These are phyloP conservation scores for Sylvietta virens DNA, from an alignment of 2,113 vertebrate genomes.

Conservation along the genomic window DNA sequence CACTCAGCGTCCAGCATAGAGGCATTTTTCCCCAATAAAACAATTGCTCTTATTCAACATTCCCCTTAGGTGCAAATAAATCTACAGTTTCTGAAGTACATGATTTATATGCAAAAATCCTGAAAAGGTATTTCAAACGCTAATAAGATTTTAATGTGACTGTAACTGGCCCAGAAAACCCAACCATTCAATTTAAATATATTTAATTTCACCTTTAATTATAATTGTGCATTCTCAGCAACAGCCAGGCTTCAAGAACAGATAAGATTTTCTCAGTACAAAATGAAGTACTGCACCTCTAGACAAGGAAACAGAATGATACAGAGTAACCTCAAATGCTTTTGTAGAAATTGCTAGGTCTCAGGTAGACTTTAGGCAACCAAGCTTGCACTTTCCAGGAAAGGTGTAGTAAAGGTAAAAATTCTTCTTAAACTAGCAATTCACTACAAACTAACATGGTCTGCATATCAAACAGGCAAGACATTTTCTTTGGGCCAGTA, in stretches of 20 bases:
- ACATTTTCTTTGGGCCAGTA: slow-evolving; percentile 23
- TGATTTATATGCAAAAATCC: slow-evolving; percentile 18
- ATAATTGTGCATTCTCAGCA: slow-evolving; percentile 29
- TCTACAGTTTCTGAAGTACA: slow-evolving; percentile 14
- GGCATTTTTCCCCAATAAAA: not conserved
- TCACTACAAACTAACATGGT: not conserved
- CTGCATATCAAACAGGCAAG: slow-evolving; percentile 42
- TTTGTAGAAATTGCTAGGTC: not conserved
- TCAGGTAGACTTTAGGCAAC: not conserved
- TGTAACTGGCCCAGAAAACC: slow-evolving; percentile 31
- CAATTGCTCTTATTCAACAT: slow-evolving; percentile 8
- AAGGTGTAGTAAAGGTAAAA: slow-evolving; percentile 19
- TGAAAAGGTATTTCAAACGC: slow-evolving; percentile 34
- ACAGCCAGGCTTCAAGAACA: not conserved
- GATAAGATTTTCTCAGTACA: slow-evolving; percentile 8
- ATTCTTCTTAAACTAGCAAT: not conserved
- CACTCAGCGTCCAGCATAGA: not conserved
- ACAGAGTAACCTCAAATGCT: not conserved
- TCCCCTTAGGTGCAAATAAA: not conserved
- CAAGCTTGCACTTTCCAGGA: not conserved
- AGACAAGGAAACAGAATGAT: not conserved
- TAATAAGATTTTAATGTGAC: slow-evolving; percentile 51
- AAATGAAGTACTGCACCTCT: slow-evolving; percentile 1
- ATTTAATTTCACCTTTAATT: slow-evolving; percentile 51
- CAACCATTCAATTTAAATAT: slow-evolving; percentile 19